Conservation (phyloP, 37 sponge, comb jelly and placozoan species). For the Spongia lamella region DNA sequence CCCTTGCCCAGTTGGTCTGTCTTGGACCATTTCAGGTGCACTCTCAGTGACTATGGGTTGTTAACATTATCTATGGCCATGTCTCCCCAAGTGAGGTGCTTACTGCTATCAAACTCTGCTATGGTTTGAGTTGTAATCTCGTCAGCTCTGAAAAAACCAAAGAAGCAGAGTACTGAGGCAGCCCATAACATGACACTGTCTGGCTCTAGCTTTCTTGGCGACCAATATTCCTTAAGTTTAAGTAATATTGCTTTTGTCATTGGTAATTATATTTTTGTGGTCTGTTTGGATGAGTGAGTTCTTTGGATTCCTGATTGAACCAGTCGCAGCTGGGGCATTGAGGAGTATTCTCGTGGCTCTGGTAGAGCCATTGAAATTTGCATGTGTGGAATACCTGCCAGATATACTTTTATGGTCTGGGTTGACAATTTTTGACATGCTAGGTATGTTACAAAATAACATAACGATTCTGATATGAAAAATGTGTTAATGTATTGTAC, state of each 20-base stretch:
- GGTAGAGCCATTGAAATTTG: constrained; percentile 42
- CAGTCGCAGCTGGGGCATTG: constrained; percentile 33
- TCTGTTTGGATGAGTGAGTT: too few relatives aligned
- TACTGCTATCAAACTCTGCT: too few relatives aligned
- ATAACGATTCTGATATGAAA: constrained; percentile 31
- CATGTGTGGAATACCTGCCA: constrained; percentile 42
- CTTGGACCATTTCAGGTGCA: constrained; percentile 11
- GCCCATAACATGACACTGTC: too few relatives aligned
- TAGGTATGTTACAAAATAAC: constrained; percentile 34
- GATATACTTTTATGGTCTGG: constrained; percentile 51
- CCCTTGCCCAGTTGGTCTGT: constrained; percentile 17
- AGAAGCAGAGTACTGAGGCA: too few relatives aligned
- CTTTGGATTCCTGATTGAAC: constrained; percentile 44
- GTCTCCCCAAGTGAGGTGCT: constrained; percentile 10
- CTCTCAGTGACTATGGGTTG: neutral
- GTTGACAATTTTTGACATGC: constrained; percentile 13
- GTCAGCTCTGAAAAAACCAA: too few relatives aligned
- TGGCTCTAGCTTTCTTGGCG: too few relatives aligned
- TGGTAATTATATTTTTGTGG: too few relatives aligned
- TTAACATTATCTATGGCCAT: neutral
- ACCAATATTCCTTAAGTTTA: too few relatives aligned
- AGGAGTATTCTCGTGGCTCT: constrained; percentile 26
- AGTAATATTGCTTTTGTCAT: too few relatives aligned
- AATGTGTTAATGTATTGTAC: constrained; percentile 17
- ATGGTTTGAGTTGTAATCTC: too few relatives aligned